phyloP scores from a whole-genome alignment of 1,140 invertebrate species.

The Gryon sp. region DNA sequence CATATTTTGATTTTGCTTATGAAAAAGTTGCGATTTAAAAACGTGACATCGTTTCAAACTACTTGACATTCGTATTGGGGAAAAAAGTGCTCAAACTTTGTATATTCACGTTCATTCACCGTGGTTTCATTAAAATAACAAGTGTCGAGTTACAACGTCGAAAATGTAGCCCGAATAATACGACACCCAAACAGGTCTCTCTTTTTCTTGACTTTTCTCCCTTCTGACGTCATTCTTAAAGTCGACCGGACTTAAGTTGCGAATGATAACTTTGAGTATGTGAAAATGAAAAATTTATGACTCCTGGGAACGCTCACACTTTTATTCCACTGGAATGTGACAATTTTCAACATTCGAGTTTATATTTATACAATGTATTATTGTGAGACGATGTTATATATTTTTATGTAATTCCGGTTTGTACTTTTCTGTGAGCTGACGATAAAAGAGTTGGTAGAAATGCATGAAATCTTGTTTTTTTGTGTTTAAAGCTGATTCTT shows the following conservation, averaged over 20 bases:
- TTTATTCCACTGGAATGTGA: conserved; percentile 27
- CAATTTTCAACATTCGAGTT: conserved; percentile 8
- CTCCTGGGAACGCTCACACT: conserved; percentile 24
- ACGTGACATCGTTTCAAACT: conserved; percentile 35
- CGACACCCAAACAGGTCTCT: conserved; percentile 58
- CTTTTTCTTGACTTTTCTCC: conserved; percentile 49
- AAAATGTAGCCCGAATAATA: conserved; percentile 56
- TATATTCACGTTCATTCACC: conserved; percentile 44
- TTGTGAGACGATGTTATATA: conserved; percentile 5
- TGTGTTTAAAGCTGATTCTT: too few species aligned
- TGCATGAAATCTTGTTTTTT: too few species aligned
- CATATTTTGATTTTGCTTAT: neutral
- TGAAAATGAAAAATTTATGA: conserved; percentile 52
- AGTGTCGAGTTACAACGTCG: conserved; percentile 46
- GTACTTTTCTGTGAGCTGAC: neutral
- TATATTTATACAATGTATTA: conserved; percentile 29
- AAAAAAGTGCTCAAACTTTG: conserved; percentile 42
- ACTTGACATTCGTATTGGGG: conserved; percentile 8
- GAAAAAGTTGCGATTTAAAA: conserved; percentile 28
- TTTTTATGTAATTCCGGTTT: neutral
- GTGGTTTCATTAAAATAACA: conserved; percentile 58
- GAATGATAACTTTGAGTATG: conserved; percentile 44
- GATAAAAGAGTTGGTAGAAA: too few species aligned
- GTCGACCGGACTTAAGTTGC: conserved; percentile 26
- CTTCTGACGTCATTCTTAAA: conserved; percentile 50